Conservation (phyloP, 2,113 vertebrate genomes). For the Rhizomys pruinosus region DNA sequence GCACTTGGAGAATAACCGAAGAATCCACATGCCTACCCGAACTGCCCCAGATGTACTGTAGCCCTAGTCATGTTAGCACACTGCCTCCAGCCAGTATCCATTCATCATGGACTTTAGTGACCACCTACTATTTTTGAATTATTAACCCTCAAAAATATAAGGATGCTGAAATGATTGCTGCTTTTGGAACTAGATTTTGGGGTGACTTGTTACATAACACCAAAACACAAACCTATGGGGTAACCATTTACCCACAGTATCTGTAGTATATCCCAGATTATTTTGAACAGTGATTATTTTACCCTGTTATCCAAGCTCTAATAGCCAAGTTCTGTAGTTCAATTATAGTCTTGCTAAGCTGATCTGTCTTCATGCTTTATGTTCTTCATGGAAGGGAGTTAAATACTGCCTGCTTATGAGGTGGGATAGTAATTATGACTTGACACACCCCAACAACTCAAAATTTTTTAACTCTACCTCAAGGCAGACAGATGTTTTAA, state of each 20-base stretch:
- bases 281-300: not conserved
- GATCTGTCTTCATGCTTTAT: not conserved
- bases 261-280: not conserved
- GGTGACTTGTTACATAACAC: not conserved
- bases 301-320: not conserved
- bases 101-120: not conserved
- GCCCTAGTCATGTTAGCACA: not conserved
- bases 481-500: not conserved
- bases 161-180: not conserved
- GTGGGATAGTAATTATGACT: not conserved
- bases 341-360: not conserved
- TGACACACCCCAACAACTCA: not conserved
- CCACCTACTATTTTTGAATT: not conserved
- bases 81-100: not conserved
- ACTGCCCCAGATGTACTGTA: not conserved
- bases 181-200: not conserved
- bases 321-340: not conserved
- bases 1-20: not conserved
- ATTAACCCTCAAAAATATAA: not conserved
- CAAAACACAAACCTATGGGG: not conserved
- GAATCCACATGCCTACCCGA: not conserved
- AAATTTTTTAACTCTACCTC: not conserved
- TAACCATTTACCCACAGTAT: not conserved
- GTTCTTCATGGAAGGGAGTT: not conserved
- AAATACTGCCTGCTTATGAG: not conserved